Evolutionary conservation across 92 coral and sea anemone species (phyloP).

Genomic region (Desmophyllum pertusum): DNA sequence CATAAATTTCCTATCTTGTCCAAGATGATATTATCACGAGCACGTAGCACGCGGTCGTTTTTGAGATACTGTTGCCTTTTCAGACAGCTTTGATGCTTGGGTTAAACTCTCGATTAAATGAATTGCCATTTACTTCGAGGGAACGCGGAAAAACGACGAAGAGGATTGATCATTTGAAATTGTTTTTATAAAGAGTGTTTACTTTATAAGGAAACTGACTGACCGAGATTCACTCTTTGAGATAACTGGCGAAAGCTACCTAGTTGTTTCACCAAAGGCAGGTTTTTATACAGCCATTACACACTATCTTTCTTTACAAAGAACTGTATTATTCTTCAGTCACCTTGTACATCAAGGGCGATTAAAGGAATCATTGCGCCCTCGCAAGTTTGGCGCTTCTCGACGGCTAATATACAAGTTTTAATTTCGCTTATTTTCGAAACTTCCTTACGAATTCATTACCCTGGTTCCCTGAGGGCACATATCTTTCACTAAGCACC

Average conservation of each 20-base stretch:
- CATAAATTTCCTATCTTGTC: slow-evolving; percentile 48
- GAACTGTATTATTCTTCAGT: slow-evolving; percentile 10
- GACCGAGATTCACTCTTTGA: slow-evolving; percentile 17
- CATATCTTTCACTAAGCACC: slow-evolving; percentile 41
- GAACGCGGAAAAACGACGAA: not conserved
- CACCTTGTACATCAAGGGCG: slow-evolving; percentile 23
- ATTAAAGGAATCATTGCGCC: slow-evolving; percentile 7
- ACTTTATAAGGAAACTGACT: slow-evolving; percentile 4
- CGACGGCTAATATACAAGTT: slow-evolving; percentile 40
- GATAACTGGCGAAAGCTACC: slow-evolving; percentile 3
- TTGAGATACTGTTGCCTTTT: slow-evolving; percentile 50
- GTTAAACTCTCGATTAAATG: slow-evolving; percentile 2
- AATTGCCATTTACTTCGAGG: slow-evolving; percentile 1
- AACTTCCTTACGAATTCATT: slow-evolving; percentile 37
- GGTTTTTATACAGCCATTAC: slow-evolving; percentile 13
- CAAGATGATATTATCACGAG: slow-evolving; percentile 26
- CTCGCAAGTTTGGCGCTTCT: slow-evolving; percentile 25
- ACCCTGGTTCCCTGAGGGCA: slow-evolving; percentile 37
- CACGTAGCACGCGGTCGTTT: slow-evolving; percentile 31
- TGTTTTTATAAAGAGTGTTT: slow-evolving; percentile 26
- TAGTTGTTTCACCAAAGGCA: not conserved
- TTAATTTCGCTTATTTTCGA: slow-evolving; percentile 51
- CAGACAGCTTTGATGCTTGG: slow-evolving; percentile 37
- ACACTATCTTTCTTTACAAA: slow-evolving; percentile 24
- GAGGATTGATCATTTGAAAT: slow-evolving; percentile 37